These are phyloP conservation scores for Saccopteryx bilineata DNA, from an alignment of 2,113 vertebrate species.

Conservation along the genomic window DNA sequence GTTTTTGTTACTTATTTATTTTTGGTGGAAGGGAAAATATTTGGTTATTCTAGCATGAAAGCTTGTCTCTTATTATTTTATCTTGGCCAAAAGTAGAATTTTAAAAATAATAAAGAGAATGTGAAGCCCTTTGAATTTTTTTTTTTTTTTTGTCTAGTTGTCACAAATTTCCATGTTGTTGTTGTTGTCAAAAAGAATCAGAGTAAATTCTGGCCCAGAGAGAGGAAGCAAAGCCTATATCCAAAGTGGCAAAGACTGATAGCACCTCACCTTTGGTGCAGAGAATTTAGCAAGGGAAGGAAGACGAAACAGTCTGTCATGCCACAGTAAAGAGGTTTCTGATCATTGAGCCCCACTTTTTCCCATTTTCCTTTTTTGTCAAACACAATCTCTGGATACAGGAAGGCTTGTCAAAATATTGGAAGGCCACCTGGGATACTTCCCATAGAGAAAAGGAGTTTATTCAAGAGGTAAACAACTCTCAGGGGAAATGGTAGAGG, in stretches of 20 bases:
- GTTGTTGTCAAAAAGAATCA: background rate
- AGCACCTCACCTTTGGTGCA: background rate
- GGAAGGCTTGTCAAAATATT: background rate
- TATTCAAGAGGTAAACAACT: background rate
- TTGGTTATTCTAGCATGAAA: background rate
- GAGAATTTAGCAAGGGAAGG: background rate
- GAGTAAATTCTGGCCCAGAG: slow-evolving; percentile 20
- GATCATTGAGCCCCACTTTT: background rate
- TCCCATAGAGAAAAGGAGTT: background rate
- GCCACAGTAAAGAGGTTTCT: background rate
- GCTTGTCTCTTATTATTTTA: background rate
- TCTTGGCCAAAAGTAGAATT: slow-evolving; percentile 26
- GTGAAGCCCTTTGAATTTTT: background rate
- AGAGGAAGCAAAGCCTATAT: background rate
- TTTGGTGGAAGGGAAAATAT: background rate
- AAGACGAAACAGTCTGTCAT: background rate
- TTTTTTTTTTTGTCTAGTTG: background rate
- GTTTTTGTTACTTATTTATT: background rate
- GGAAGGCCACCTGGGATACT: background rate
- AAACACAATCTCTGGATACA: background rate
- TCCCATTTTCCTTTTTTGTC: slow-evolving; percentile 4
- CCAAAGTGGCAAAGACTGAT: background rate
- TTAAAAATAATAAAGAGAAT: slow-evolving; percentile 28
- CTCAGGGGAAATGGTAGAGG: background rate
- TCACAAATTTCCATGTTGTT: background rate